Base-by-base conservation (phyloP, 2,888 invertebrate species). In the Myopa testacea region DNA sequence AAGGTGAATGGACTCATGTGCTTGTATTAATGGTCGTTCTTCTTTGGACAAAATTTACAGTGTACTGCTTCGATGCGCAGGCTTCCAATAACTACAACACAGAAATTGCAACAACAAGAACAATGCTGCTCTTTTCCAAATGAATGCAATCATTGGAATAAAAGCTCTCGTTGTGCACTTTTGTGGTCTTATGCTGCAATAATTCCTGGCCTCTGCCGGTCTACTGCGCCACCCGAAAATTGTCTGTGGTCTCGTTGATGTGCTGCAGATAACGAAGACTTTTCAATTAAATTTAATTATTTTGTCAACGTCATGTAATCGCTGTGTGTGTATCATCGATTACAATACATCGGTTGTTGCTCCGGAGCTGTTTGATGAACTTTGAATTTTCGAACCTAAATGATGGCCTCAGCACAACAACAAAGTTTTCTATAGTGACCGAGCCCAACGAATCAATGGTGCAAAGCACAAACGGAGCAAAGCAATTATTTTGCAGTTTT, bases 261-360 rank as follows among this genome's bases (percentile, higher is more conserved):
- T 75, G 16, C 38, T 67, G 75, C 65, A 67, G 75, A 68, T 62
- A 73, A 58, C 40, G 75, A 74, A 79, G 79, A 67, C 78, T 78
- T 75, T 80, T 78, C 80, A 80, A 80, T 80, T 80, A 80, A 76
- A 77, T 80, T 78, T 80, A 80, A 80, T 80, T 80, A 80, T 78
- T 78, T 70, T 80, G 80, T 80, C 80, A 80, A 77, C 76, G 74
- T 75, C 78, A 77, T 75, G 76, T 75, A 72, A 67, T 58, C 67
- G 52, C 26, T 55, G 34, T 55, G 63, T 19, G 37, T 45, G 45
- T 45, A 10, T 6, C 45, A 3, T 10, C 6, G 45, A 45, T 6
- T 45, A 45, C 7, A 45, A 6, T 6, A 6, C 45, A 26, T 26
- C 26, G 26, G 2, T 26, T 26, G 26, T 26, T 26, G 1, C 26